Evolutionary conservation across 2,888 invertebrate species (phyloP), one percentile per base, ranked within the genome.

Genomic region (Eupsilia transversa): DNA sequence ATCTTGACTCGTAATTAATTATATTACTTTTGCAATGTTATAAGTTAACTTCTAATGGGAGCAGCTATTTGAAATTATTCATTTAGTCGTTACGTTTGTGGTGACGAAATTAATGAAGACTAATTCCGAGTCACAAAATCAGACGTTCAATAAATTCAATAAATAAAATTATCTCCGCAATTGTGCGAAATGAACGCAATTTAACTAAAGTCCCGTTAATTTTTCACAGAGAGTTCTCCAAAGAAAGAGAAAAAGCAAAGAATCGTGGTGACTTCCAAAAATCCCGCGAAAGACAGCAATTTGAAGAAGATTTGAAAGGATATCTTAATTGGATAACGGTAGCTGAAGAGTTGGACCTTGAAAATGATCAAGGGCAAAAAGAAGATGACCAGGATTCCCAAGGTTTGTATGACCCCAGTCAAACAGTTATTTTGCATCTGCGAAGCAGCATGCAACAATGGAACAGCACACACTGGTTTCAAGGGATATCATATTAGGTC

Each of bases 251-350:
- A 93, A 99, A 99, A 92, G 99, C 99, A 0, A 99, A 99, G 96
- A 99, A 99, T 80, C 97, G 99, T 56, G 99, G 99, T 61, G 99
- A 99, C 93, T 99, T 99, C 94, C 99, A 99, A 92, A 99, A 99
- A 94, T 97, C 99, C 67, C 97, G 99, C 70, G 99, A 99, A 93
- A 99, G 99, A 90, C 99, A 99, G 91, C 99, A 99, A 94, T 98
- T 99, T 82, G 99, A 99, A 92, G 99, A 99, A 92, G 99, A 99
- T 94, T 96, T 99, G 59, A 97, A 99, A 79, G 99, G 99, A 3
- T 99, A 99, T 92, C 96, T 99, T 76, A 99, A 99, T 93, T 99
- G 99, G 99, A 99, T 99, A 89, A 99, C 99, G 4, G 99, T 99
- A 89, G 99, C 99, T 27, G 99, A 99, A 95, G 99, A 99, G 92